Evolutionary conservation across 2,113 vertebrate genomes (phyloP), one percentile per base, ranked within the genome.

Genomic region (Peromyscus californicus): DNA sequence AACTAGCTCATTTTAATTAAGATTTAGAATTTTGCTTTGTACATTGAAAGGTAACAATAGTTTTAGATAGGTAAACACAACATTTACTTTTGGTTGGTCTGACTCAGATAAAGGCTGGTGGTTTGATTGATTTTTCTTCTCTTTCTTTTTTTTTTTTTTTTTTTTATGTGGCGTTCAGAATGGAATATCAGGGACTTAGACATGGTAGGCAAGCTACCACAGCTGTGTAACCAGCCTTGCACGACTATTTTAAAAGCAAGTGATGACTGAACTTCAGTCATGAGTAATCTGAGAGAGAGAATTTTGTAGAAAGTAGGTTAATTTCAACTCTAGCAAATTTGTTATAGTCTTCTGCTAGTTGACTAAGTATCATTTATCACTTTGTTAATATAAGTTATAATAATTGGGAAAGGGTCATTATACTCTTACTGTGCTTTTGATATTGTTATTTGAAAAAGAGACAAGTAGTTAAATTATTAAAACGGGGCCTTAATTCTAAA

Each of bases 391-490:
- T 33, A 83, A 91, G 26, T 93, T 96, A 3, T 33, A 19, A 1
- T 31, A 51, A 63, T 76, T 33, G 36, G 33, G 8, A 88, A 80
- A 83, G 42, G 33, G 26, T 78, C 13, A 72, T 82, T 92, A 61
- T 76, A 6, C 4, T 86, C 91, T 96, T 94, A n/a, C 39, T 94
- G 96, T 96, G 74, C 63, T 70, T 75, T 97, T 94, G 63, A 36
- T 96, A 85, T 92, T 5, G 2, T 17, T 94, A 96, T 72, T 94
- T 92, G 80, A 26, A 82, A 94, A 96, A 97, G 78, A 79, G 89
- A 22, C 75, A 91, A 93, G 45, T 96, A 76, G 91, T 96, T 79
- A 90, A 57, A 67, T 97, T 93, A 72, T 63, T 84, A 65, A 82
- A 96, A 45, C 59, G 74, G 93, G 13, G 94, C 83, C 22, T 93